These are phyloP conservation scores for Disparrhopalites patrizii DNA, from an alignment of 2,888 invertebrate species.

Conservation along the genomic window DNA sequence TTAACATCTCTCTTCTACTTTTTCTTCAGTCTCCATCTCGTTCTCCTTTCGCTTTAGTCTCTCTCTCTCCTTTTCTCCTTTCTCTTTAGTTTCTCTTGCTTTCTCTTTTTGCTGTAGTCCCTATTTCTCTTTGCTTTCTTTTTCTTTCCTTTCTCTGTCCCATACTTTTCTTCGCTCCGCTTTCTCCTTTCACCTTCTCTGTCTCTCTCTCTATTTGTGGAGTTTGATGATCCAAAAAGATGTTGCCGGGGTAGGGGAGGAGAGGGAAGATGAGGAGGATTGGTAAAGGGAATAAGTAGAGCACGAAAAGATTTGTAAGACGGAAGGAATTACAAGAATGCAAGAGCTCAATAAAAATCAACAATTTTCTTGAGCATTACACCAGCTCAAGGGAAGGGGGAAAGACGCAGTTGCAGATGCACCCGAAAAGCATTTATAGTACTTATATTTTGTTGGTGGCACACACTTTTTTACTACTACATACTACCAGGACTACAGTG, in stretches of 20 bases:
- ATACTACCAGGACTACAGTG: neutral
- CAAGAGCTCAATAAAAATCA: conserved; percentile 4
- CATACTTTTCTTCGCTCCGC: neutral
- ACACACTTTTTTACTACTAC: too few relatives aligned
- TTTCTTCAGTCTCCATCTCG: too few relatives aligned
- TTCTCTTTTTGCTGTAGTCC: too few relatives aligned
- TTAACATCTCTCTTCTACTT: too few relatives aligned
- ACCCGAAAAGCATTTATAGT: neutral
- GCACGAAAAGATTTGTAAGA: neutral
- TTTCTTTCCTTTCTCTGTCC: too few relatives aligned
- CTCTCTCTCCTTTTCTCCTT: too few relatives aligned
- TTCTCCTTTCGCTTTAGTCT: too few relatives aligned
- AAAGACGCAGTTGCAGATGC: conserved; percentile 23
- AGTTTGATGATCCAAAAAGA: too few relatives aligned
- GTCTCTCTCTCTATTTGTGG: neutral
- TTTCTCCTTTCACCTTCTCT: neutral
- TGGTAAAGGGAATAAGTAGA: neutral
- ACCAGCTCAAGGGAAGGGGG: neutral
- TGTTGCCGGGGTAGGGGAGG: too few relatives aligned
- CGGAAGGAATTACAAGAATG: conserved; percentile 7
- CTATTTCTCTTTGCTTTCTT: too few relatives aligned
- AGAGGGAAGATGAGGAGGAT: neutral
- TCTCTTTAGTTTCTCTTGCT: too few relatives aligned
- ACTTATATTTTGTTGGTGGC: too few relatives aligned
- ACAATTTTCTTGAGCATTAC: neutral